Evolutionary conservation across 2,888 invertebrate species (phyloP).

Genomic region (Eubasilissa splendida): DNA sequence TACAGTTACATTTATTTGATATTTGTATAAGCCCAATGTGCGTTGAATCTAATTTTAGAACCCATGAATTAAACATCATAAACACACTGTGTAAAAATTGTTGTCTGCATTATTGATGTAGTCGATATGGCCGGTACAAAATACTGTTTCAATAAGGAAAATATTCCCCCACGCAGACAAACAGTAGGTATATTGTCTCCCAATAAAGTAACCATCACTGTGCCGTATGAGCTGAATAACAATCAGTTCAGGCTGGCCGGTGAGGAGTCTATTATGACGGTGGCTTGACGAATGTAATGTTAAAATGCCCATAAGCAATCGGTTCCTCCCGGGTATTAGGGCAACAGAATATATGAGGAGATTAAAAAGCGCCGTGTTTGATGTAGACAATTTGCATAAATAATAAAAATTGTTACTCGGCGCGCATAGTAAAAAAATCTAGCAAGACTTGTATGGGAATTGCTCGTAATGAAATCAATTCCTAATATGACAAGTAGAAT

Average conservation of each 20-base stretch:
- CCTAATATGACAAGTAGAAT: conserved; percentile 32
- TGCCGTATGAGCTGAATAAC: conserved; percentile 48
- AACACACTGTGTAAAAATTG: conserved; percentile 29
- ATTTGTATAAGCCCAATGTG: not conserved
- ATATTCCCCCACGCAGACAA: conserved; percentile 40
- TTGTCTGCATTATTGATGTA: conserved; percentile 37
- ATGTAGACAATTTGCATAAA: conserved; percentile 42
- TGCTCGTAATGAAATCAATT: conserved; percentile 29
- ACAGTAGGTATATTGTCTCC: conserved; percentile 27
- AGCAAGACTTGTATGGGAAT: conserved; percentile 47
- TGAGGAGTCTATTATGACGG: conserved; percentile 16
- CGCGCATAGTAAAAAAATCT: conserved; percentile 27
- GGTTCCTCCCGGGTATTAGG: conserved; percentile 33
- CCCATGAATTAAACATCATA: conserved; percentile 34
- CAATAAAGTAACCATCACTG: conserved; percentile 54
- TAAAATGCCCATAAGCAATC: conserved; percentile 10
- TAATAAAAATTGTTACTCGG: conserved; percentile 34
- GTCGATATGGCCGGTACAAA: conserved; percentile 13
- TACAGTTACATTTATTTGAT: too few species aligned
- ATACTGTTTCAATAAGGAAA: conserved; percentile 45
- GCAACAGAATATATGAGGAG: conserved; percentile 9
- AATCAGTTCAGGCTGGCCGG: conserved; percentile 12
- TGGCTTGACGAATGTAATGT: conserved; percentile 5
- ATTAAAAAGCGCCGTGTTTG: conserved; percentile 37
- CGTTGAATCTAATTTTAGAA: conserved; percentile 15